These are phyloP conservation scores for Psettodes erumei DNA, from an alignment of 2,113 vertebrate species.

Conservation along the genomic window DNA sequence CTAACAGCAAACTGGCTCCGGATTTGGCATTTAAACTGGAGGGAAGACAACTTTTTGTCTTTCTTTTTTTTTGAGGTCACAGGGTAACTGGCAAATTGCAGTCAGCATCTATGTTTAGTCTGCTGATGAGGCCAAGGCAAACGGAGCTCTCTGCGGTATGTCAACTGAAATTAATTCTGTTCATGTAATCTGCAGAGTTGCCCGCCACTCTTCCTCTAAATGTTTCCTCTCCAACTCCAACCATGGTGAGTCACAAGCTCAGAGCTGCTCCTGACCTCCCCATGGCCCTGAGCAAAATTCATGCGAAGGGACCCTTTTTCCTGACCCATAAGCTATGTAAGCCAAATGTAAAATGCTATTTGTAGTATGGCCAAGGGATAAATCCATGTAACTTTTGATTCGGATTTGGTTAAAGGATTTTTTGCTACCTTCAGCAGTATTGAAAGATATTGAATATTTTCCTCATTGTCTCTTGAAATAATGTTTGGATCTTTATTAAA, in stretches of 20 bases:
- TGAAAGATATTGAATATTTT: no score
- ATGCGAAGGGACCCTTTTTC: no score
- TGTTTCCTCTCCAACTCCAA: not conserved
- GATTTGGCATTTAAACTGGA: conserved; percentile 23
- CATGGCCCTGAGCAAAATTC: no score
- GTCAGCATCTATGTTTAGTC: not conserved
- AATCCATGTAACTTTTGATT: no score
- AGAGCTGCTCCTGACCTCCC: no score
- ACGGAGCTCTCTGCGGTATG: not conserved
- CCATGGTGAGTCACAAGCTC: conserved; percentile 2
- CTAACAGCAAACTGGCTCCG: conserved; percentile 58
- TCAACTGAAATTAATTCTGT: not conserved
- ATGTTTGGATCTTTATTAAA: no score
- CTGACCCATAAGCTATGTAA: no score
- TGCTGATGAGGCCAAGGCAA: conserved; percentile 20
- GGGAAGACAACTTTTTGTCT: conserved; percentile 42
- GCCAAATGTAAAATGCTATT: no score
- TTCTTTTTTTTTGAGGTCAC: conserved; percentile 20
- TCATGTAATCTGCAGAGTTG: not conserved
- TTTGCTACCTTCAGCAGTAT: no score
- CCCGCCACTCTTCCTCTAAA: not conserved
- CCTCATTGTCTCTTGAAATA: no score
- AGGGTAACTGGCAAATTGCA: not conserved
- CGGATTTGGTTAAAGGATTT: no score
- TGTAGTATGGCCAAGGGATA: no score